Percentiles rank a stretch among this genome's conserved stretches.
These are phyloP conservation scores for Anarhynchus alexandrinus DNA, from an alignment of 2,113 vertebrate species.

Conservation along the genomic window DNA sequence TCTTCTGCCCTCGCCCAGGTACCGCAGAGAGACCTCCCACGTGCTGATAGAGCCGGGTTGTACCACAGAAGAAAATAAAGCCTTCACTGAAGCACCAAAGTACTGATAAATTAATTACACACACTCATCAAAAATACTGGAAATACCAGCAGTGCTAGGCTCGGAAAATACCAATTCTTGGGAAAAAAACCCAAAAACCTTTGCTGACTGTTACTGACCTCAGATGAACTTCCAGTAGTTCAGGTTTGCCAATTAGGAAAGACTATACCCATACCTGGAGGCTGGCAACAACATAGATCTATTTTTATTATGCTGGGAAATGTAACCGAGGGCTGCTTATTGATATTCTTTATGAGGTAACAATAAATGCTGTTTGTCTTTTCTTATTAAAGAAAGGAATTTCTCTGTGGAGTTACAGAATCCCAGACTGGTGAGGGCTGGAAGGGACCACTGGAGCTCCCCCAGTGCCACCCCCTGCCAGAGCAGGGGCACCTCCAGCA, in stretches of 20 bases:
- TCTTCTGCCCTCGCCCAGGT: not conserved
- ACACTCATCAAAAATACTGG: not conserved
- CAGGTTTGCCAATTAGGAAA: not conserved
- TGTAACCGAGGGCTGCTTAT: accelerated
- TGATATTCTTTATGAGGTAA: accelerated
- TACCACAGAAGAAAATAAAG: not conserved
- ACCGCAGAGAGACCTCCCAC: too few species aligned
- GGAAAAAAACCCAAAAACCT: accelerated
- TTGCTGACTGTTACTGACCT: too few species aligned
- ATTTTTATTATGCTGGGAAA: not conserved
- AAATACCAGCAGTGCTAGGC: not conserved
- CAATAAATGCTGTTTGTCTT: not conserved
- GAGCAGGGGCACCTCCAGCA: not conserved
- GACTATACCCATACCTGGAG: not conserved
- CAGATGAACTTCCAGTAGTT: not conserved
- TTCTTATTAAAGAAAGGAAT: not conserved
- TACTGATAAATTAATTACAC: accelerated
- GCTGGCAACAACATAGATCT: accelerated
- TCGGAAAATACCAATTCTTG: not conserved
- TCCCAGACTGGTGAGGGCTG: not conserved
- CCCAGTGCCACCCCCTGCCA: not conserved
- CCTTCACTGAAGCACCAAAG: not conserved
- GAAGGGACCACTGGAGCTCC: not conserved
- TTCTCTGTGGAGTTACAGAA: not conserved
- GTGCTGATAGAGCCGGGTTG: not conserved